Evolutionary conservation across 2,888 invertebrate species (phyloP).

Genomic region (Caenorhabditis sulstoni): DNA sequence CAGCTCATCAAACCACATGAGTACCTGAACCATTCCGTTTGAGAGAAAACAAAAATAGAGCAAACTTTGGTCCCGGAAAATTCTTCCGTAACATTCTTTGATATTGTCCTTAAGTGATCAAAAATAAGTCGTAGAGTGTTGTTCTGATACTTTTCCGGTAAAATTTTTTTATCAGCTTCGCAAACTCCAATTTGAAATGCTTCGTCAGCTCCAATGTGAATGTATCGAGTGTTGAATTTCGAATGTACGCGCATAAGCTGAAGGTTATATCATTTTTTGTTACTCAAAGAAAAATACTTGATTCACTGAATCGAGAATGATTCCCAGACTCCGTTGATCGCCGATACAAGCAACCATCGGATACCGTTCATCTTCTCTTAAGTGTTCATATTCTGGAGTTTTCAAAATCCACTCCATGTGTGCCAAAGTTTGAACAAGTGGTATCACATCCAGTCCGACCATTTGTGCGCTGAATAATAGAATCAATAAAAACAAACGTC

Average conservation of each 20-base stretch:
- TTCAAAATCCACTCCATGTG: conserved; percentile 90
- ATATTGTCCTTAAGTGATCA: conserved; percentile 64
- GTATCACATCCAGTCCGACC: conserved; percentile 85
- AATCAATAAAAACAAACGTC: conserved; percentile 62
- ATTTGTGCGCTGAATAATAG: conserved; percentile 81
- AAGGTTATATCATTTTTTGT: conserved; percentile 16
- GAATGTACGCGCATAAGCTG: conserved; percentile 79
- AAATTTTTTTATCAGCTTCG: conserved; percentile 62
- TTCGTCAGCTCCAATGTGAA: conserved; percentile 83
- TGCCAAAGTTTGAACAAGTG: conserved; percentile 89
- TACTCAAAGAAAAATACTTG: conserved; percentile 47
- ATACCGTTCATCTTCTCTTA: conserved; percentile 80
- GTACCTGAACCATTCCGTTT: conserved; percentile 56
- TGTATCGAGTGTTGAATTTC: conserved; percentile 84
- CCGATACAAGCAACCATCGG: conserved; percentile 72
- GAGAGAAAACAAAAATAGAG: too few relatives aligned
- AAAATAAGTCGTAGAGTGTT: conserved; percentile 65
- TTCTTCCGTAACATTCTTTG: conserved; percentile 61
- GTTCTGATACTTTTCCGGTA: conserved; percentile 64
- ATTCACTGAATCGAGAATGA: conserved; percentile 78
- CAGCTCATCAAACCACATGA: conserved; percentile 72
- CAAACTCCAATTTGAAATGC: conserved; percentile 78
- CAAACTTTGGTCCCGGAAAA: conserved; percentile 65
- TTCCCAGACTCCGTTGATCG: conserved; percentile 80
- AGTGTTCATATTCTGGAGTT: conserved; percentile 85